phyloP scores from a whole-genome alignment of 2,888 invertebrate genomes.

The Dioctria rufipes region DNA sequence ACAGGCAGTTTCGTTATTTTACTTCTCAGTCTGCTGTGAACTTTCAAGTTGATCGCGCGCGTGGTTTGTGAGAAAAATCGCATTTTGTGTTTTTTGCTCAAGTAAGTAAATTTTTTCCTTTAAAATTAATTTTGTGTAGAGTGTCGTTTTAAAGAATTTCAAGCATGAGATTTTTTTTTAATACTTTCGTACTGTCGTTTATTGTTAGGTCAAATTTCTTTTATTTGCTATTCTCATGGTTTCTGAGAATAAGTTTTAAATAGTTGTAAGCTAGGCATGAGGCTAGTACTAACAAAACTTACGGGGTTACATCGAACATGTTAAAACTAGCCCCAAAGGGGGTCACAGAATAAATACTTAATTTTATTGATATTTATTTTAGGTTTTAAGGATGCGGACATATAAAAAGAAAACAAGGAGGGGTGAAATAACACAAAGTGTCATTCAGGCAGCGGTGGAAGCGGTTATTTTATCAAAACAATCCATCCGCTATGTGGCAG shows the following conservation, averaged over 20 bases:
- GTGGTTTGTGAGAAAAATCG: conserved; percentile 6
- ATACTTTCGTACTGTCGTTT: background rate
- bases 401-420: too few species aligned
- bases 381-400: too few species aligned
- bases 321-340: conserved; percentile 7
- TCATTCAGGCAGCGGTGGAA: background rate
- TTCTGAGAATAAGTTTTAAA: background rate
- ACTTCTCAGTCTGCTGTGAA: conserved; percentile 9
- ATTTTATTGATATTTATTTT: background rate
- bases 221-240: background rate
- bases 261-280: conserved; percentile 3
- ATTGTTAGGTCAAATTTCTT: background rate
- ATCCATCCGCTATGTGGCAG: background rate
- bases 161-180: background rate
- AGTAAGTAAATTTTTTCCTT: background rate
- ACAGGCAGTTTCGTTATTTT: background rate
- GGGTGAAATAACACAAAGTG: too few species aligned
- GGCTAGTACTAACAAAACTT: background rate
- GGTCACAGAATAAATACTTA: conserved; percentile 3
- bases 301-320: background rate
- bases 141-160: background rate
- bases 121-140: background rate
- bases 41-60: background rate
- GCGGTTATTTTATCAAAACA: background rate
- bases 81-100: background rate